Percentiles rank a stretch among this genome's conserved stretches.
phyloP scores from a whole-genome alignment of 2,888 invertebrate genomes.

The Elysia crispata region DNA sequence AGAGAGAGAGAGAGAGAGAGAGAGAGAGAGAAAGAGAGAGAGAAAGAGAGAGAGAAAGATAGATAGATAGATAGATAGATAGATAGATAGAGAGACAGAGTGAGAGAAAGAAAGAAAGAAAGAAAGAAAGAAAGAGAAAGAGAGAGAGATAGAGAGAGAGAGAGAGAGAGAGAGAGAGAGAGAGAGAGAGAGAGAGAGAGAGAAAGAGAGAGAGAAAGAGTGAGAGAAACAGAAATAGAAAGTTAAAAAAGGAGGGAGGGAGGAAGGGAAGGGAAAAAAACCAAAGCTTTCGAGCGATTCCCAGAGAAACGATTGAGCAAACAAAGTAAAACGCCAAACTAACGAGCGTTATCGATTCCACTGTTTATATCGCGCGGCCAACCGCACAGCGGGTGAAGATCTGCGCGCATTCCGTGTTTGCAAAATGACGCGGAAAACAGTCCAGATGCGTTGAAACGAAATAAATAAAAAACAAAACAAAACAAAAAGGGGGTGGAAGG shows the following conservation, averaged over 20 bases:
- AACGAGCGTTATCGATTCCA: too few relatives aligned
- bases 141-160: slow-evolving; percentile 38
- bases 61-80: slow-evolving; percentile 21
- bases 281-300: too few relatives aligned
- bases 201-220: slow-evolving; percentile 21
- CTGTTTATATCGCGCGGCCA: too few relatives aligned
- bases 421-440: not conserved
- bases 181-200: slow-evolving; percentile 19
- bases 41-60: slow-evolving; percentile 24
- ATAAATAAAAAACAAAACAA: too few relatives aligned
- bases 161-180: slow-evolving; percentile 34
- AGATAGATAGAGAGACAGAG: slow-evolving; percentile 11
- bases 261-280: slow-evolving; percentile 16
- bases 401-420: too few relatives aligned
- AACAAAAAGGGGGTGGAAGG: too few relatives aligned
- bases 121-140: slow-evolving; percentile 36
- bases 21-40: slow-evolving; percentile 21
- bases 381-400: too few relatives aligned
- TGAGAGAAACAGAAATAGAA: slow-evolving; percentile 16
- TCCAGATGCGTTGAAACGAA: too few relatives aligned
- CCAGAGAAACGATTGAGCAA: too few relatives aligned
- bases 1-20: slow-evolving; percentile 20
- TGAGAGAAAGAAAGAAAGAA: slow-evolving; percentile 13
- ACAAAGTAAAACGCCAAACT: too few relatives aligned
- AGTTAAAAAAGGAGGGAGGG: slow-evolving; percentile 34